These are phyloP conservation scores for Formica exsecta DNA, from an alignment of 1,140 invertebrate species.

Conservation along the genomic window DNA sequence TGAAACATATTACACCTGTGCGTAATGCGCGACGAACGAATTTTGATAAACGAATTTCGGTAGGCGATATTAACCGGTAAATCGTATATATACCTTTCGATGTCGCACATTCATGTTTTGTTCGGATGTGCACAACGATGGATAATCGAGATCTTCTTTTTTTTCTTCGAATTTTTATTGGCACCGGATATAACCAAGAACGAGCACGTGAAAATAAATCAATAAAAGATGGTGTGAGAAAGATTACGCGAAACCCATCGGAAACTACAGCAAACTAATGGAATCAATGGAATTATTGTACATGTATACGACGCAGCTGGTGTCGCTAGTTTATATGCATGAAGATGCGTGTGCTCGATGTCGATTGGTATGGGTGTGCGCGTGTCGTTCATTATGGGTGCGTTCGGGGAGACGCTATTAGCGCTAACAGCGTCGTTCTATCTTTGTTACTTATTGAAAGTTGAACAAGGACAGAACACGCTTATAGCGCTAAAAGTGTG, in stretches of 20 bases:
- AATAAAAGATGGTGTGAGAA: neutral
- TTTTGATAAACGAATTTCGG: neutral
- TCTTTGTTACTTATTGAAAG: too few relatives aligned
- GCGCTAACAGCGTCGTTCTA: too few relatives aligned
- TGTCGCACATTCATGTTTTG: conserved; percentile 38
- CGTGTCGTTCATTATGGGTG: neutral
- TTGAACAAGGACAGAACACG: too few relatives aligned
- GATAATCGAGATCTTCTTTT: neutral
- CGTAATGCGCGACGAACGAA: neutral
- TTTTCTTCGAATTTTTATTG: too few relatives aligned
- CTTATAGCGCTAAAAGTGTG: too few relatives aligned
- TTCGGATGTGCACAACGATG: neutral
- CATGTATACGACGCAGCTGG: neutral
- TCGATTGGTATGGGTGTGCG: neutral
- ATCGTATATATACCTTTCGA: conserved; percentile 37
- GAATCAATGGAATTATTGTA: neutral
- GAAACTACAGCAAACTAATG: neutral
- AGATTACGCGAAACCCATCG: neutral
- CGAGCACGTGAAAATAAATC: neutral
- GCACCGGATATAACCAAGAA: neutral
- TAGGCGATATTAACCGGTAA: neutral
- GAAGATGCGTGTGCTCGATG: neutral
- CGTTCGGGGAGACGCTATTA: too few relatives aligned
- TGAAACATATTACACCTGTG: neutral
- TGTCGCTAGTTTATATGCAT: neutral